These are phyloP conservation scores for Paratrypauchen microcephalus DNA, from an alignment of 2,797 vertebrate genomes.

Conservation along the genomic window DNA sequence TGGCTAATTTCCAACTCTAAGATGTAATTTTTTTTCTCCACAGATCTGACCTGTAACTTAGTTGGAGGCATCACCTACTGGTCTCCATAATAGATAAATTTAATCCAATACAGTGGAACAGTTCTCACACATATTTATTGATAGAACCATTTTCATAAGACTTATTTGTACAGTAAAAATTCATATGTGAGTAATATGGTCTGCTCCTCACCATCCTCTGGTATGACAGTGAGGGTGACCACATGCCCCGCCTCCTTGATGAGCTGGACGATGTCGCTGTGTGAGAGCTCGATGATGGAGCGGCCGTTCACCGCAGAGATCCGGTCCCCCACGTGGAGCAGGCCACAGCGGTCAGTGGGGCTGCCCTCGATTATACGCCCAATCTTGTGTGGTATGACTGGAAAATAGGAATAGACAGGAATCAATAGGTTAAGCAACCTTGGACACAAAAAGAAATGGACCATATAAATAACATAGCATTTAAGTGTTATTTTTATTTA, in stretches of 20 bases:
- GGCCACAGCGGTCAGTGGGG: slow-evolving; percentile 92
- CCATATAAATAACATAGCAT: no score
- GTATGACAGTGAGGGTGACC: slow-evolving; percentile 92
- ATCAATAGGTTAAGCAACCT: slow-evolving; percentile 4
- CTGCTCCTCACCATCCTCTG: slow-evolving; percentile 87
- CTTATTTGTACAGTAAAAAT: not conserved
- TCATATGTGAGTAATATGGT: not conserved
- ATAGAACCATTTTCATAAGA: not conserved
- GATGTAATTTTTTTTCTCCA: no score
- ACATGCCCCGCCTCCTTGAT: slow-evolving; percentile 93
- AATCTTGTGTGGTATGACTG: slow-evolving; percentile 98
- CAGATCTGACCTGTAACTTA: no score
- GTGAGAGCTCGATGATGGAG: slow-evolving; percentile 92
- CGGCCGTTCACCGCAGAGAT: slow-evolving; percentile 95
- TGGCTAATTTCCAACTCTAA: no score
- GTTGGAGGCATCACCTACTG: no score
- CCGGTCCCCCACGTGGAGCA: slow-evolving; percentile 93
- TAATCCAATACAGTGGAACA: no score
- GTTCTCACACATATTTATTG: not conserved
- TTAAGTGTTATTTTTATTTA: not conserved
- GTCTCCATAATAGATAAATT: no score
- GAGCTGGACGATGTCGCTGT: slow-evolving; percentile 94
- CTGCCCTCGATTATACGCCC: slow-evolving; percentile 96
- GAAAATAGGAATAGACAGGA: slow-evolving; percentile 25
- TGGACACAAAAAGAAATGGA: no score